phyloP scores from a whole-genome alignment of 2,797 vertebrate species.

The Ctenochaetus hawaiiensis region DNA sequence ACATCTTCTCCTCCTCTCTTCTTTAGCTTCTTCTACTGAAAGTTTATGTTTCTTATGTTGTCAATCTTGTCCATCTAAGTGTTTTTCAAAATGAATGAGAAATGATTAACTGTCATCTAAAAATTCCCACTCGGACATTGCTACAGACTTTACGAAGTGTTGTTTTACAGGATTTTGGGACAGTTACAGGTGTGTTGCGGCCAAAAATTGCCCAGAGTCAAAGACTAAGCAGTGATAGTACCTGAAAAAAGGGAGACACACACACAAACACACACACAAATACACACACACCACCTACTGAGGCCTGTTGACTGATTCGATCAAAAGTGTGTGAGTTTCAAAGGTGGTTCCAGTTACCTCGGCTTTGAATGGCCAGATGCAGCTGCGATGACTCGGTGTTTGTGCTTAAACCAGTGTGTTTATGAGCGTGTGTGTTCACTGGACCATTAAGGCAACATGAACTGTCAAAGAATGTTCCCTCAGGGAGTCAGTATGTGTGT shows the following conservation, averaged over 20 bases:
- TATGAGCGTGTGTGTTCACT: constrained; percentile 38
- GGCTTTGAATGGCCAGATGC: constrained; percentile 69
- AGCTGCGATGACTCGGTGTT: constrained; percentile 56
- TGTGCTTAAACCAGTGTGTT: constrained; percentile 55
- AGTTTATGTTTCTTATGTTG: neutral
- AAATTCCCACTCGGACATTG: neutral
- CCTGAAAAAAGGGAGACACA: neutral
- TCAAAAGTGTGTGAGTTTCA: constrained; percentile 62
- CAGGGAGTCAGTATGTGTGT: constrained; percentile 47
- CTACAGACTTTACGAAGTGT: neutral
- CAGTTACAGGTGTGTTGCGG: constrained; percentile 31
- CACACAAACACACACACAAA: constrained; percentile 22
- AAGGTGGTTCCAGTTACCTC: constrained; percentile 67
- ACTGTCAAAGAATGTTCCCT: constrained; percentile 72
- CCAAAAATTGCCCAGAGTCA: constrained; percentile 9
- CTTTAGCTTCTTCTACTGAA: neutral
- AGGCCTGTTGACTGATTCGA: constrained; percentile 46
- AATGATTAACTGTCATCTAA: neutral
- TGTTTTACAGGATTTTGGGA: constrained; percentile 2
- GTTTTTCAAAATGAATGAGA: neutral
- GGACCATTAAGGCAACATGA: constrained; percentile 62
- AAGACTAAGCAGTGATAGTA: constrained; percentile 7
- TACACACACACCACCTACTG: constrained; percentile 21
- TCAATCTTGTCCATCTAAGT: too few relatives aligned
- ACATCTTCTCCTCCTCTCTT: constrained; percentile 18